phyloP scores from a whole-genome alignment of 2,888 invertebrate genomes.

The Hipparchia semele region DNA sequence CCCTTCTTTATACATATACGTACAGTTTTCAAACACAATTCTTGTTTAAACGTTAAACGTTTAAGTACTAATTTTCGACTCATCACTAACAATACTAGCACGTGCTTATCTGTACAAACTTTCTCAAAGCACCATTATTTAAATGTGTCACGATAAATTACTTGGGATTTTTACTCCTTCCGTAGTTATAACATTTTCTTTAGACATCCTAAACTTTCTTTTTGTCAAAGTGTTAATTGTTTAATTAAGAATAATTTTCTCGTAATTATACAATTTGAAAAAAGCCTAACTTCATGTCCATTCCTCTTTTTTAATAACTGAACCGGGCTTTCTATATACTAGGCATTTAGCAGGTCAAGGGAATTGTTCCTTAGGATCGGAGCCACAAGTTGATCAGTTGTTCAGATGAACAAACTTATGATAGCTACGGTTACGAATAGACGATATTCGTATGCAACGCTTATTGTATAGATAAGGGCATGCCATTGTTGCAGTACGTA shows the following conservation, averaged over 20 bases:
- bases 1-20: background rate
- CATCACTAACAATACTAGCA: conserved; percentile 75
- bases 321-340: conserved; percentile 54
- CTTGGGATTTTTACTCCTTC: conserved; percentile 35
- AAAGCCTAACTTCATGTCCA: conserved; percentile 66
- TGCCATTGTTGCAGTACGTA: conserved; percentile 81
- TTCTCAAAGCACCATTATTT: conserved; percentile 10
- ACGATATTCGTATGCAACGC: conserved; percentile 82
- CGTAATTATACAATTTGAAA: conserved; percentile 32
- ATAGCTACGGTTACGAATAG: conserved; percentile 58
- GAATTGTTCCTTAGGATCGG: conserved; percentile 45
- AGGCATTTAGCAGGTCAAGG: conserved; percentile 45
- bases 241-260: too few relatives aligned
- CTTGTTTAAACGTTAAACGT: conserved; percentile 13
- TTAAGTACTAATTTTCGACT: conserved; percentile 76
- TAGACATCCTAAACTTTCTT: too few relatives aligned
- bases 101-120: conserved; percentile 48
- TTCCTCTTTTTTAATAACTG: conserved; percentile 47
- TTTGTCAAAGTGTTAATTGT: too few relatives aligned
- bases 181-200: background rate
- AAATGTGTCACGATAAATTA: conserved; percentile 41
- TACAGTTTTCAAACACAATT: conserved; percentile 14
- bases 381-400: conserved; percentile 42
- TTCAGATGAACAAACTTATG: conserved; percentile 56
- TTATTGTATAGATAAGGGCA: conserved; percentile 81